Conservation (phyloP, 2,113 vertebrate species). For the Shinisaurus crocodilurus region DNA sequence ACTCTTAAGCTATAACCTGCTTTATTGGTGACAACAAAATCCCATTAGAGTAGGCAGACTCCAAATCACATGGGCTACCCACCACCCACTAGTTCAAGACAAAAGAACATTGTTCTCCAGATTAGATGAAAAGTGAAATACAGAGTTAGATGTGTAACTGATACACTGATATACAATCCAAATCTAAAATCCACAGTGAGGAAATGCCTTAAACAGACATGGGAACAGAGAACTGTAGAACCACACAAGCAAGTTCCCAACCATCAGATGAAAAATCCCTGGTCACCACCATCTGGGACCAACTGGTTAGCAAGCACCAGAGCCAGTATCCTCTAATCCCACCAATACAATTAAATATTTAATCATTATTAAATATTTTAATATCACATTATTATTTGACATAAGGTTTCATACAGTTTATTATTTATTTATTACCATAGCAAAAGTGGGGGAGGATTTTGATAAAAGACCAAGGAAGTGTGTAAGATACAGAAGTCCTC, state of each 20-base stretch:
- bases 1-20: background rate
- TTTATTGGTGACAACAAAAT: constrained; percentile 17
- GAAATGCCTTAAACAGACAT: background rate
- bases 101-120: background rate
- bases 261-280: background rate
- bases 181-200: background rate
- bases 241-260: background rate
- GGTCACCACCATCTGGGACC: background rate
- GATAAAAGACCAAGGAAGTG: background rate
- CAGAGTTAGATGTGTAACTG: background rate
- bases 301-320: background rate
- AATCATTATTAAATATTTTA: background rate
- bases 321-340: background rate
- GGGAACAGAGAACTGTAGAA: background rate
- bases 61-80: background rate
- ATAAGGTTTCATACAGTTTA: constrained; percentile 5
- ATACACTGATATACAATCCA: background rate
- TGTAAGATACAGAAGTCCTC: background rate
- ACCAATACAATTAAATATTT: background rate
- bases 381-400: background rate
- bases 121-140: constrained; percentile 12
- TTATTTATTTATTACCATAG: background rate
- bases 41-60: background rate
- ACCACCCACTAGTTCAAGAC: background rate
- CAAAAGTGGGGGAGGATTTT: background rate